Percentiles rank a stretch among this genome's conserved stretches.
These are phyloP conservation scores for Drosophila paulistorum DNA, from an alignment of 1,140 invertebrate species.

Conservation along the genomic window DNA sequence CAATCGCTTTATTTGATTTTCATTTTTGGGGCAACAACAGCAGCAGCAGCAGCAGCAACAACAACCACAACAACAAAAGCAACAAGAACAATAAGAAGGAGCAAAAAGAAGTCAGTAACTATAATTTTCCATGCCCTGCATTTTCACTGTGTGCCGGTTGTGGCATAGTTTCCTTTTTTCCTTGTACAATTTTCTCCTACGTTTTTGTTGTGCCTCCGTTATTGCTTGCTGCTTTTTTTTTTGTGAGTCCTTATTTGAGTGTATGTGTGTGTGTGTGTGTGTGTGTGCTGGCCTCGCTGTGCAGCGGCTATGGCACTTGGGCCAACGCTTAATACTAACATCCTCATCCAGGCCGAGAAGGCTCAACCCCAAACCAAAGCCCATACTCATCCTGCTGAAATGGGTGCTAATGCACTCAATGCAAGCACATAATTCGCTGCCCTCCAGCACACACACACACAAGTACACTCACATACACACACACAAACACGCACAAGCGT, in stretches of 20 bases:
- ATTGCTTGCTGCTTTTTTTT: not conserved
- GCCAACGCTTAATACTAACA: constrained; percentile 61
- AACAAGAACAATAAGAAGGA: constrained; percentile 1
- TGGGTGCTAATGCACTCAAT: constrained; percentile 76
- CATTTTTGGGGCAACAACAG: constrained; percentile 66
- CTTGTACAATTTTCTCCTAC: not conserved
- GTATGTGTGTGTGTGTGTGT: not conserved
- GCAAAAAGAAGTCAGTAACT: constrained; percentile 33
- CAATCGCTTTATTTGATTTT: constrained; percentile 78
- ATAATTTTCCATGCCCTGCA: constrained; percentile 63
- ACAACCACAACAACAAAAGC: constrained; percentile 24
- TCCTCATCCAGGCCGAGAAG: constrained; percentile 16
- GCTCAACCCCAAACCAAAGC: constrained; percentile 17
- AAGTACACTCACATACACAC: not conserved
- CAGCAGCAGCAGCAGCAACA: constrained; percentile 10
- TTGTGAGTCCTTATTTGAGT: not conserved
- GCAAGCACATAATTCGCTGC: constrained; percentile 78
- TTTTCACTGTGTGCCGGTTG: constrained; percentile 34
- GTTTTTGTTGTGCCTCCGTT: not conserved
- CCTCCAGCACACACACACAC: constrained; percentile 44
- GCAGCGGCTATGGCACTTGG: constrained; percentile 60
- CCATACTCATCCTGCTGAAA: constrained; percentile 23
- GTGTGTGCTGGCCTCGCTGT: constrained; percentile 18
- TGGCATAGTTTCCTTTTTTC: constrained; percentile 48
- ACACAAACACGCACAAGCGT: constrained; percentile 23